These are phyloP conservation scores for Apodemia duryi DNA, from an alignment of 2,888 invertebrate genomes.

Conservation along the genomic window DNA sequence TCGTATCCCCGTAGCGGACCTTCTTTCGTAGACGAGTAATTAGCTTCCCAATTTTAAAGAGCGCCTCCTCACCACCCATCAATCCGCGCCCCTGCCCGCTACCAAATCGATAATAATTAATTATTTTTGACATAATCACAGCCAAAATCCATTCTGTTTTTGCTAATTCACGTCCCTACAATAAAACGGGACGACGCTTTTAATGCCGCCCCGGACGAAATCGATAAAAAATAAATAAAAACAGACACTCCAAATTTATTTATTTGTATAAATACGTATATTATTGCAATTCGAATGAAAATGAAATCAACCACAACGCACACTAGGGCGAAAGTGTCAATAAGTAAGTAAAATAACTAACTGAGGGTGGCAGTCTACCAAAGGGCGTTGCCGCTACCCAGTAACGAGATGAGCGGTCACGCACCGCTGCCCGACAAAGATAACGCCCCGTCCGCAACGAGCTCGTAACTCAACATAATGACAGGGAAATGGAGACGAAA, in stretches of 20 bases:
- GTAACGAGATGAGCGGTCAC: slow-evolving; percentile 67
- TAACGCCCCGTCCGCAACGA: slow-evolving; percentile 36
- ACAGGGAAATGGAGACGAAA: slow-evolving; percentile 5
- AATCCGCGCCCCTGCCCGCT: slow-evolving; percentile 65
- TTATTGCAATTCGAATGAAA: background rate
- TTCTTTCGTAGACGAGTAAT: slow-evolving; percentile 58
- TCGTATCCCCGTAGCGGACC: slow-evolving; percentile 46
- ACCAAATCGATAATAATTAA: slow-evolving; percentile 84
- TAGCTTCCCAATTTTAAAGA: slow-evolving; percentile 74
- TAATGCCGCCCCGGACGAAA: slow-evolving; percentile 64
- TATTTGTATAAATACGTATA: too few species aligned
- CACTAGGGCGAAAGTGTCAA: background rate
- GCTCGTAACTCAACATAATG: background rate
- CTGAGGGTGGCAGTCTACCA: background rate
- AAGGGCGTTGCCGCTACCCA: slow-evolving; percentile 18
- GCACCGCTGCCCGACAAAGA: slow-evolving; percentile 50
- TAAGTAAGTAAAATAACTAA: slow-evolving; percentile 7
- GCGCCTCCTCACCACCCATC: slow-evolving; percentile 55
- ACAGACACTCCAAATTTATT: slow-evolving; percentile 29
- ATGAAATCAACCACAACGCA: slow-evolving; percentile 3
- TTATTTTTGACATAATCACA: slow-evolving; percentile 86
- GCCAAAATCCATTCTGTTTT: slow-evolving; percentile 82
- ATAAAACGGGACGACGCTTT: slow-evolving; percentile 75
- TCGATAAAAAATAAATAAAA: slow-evolving; percentile 78
- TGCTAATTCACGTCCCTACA: slow-evolving; percentile 84